These are phyloP conservation scores for Eurois occulta DNA, from an alignment of 2,888 invertebrate species.

Conservation along the genomic window DNA sequence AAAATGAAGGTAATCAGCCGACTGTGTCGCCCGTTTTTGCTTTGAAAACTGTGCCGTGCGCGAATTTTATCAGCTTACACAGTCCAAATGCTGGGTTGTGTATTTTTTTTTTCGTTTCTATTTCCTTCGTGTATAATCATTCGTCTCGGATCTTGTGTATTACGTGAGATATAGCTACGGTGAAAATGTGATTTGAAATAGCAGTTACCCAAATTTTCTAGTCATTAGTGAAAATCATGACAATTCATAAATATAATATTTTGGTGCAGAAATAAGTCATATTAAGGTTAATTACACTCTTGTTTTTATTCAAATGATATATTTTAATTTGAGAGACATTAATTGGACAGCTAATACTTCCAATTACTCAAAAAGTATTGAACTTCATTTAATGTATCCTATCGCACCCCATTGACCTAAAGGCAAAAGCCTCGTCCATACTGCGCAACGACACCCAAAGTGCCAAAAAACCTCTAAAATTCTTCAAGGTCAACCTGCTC, in stretches of 20 bases:
- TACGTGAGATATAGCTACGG: constrained; percentile 30
- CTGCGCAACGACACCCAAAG: background rate
- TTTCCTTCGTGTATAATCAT: constrained; percentile 63
- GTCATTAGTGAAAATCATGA: background rate
- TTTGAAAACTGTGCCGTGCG: constrained; percentile 73
- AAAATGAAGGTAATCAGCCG: constrained; percentile 88
- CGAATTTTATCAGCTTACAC: constrained; percentile 73
- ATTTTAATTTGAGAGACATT: background rate
- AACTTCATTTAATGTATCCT: background rate
- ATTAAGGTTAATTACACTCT: background rate
- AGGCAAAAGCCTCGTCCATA: background rate
- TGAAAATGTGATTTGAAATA: constrained; percentile 35
- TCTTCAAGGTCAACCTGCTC: background rate
- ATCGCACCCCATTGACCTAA: background rate
- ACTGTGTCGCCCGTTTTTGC: constrained; percentile 71
- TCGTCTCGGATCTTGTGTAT: constrained; percentile 55
- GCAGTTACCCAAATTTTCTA: constrained; percentile 1
- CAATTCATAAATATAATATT: background rate
- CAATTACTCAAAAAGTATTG: background rate
- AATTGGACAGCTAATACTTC: background rate
- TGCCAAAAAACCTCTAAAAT: background rate
- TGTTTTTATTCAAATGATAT: background rate
- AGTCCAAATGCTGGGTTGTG: constrained; percentile 62
- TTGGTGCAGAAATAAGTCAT: background rate
- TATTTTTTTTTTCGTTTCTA: constrained; percentile 61